Evolutionary conservation across 2,888 invertebrate genomes (phyloP).

Genomic region (Koerneria pararmatus): DNA sequence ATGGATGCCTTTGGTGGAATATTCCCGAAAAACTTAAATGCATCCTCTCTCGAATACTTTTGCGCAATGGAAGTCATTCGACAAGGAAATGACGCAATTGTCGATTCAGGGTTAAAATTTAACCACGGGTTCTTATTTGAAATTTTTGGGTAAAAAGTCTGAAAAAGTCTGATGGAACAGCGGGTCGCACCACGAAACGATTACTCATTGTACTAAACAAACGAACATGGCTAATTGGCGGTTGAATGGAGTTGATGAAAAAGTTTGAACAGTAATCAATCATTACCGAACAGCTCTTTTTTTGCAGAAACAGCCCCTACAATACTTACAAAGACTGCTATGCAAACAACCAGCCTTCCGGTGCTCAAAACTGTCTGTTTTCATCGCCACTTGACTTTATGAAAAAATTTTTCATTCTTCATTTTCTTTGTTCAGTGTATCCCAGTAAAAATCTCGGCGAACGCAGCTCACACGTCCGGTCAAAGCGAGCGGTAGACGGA

Average conservation of each 20-base stretch:
- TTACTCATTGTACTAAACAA: not conserved
- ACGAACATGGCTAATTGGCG: not conserved
- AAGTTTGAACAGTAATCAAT: not conserved
- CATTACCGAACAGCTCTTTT: not conserved
- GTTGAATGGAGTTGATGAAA: not conserved
- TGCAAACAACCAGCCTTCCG: constrained; percentile 29
- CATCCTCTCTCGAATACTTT: constrained; percentile 7
- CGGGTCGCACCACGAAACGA: too few relatives aligned
- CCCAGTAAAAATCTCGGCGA: too few relatives aligned
- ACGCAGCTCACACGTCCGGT: too few relatives aligned
- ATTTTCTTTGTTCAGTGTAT: too few relatives aligned
- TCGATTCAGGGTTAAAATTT: constrained; percentile 14
- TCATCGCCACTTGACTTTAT: constrained; percentile 24
- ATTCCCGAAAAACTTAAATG: not conserved
- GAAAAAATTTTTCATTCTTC: not conserved
- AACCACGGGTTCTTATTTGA: too few relatives aligned
- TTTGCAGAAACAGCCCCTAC: constrained; percentile 41
- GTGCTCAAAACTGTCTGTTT: not conserved
- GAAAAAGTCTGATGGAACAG: too few relatives aligned
- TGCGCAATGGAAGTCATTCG: constrained; percentile 15
- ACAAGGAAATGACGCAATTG: constrained; percentile 17
- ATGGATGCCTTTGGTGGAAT: constrained; percentile 15
- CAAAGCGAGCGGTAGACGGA: too few relatives aligned
- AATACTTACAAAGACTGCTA: constrained; percentile 52
- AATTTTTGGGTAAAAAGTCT: too few relatives aligned